Percentiles rank a stretch among this genome's conserved stretches.
Conservation (phyloP, 2,888 invertebrate genomes). For the Macaria notata region DNA sequence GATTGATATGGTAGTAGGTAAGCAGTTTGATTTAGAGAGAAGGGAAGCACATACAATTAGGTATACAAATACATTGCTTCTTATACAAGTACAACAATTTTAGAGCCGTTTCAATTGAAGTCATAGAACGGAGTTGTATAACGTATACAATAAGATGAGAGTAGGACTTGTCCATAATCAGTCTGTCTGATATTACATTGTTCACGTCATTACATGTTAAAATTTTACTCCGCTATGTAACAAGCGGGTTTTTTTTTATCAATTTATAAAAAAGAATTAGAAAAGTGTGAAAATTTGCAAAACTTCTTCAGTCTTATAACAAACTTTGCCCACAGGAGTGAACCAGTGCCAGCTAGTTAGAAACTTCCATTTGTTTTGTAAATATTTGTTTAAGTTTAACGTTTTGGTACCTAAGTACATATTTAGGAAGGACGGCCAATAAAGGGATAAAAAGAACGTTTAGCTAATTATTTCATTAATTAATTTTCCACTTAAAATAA, state of each 20-base stretch:
- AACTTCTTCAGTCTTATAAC: conserved; percentile 72
- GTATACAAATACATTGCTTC: background rate
- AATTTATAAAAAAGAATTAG: conserved; percentile 60
- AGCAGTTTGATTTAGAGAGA: background rate
- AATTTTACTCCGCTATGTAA: conserved; percentile 36
- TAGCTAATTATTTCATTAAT: no score
- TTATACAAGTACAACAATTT: background rate
- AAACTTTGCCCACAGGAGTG: conserved; percentile 53
- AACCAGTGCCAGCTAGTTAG: conserved; percentile 26
- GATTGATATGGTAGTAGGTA: conserved; percentile 1
- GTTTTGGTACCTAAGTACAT: conserved; percentile 9
- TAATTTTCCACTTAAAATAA: no score
- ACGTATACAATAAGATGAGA: conserved; percentile 52
- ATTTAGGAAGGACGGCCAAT: conserved; percentile 25
- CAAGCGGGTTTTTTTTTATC: conserved; percentile 42
- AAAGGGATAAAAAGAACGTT: conserved; percentile 23
- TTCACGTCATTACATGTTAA: conserved; percentile 37
- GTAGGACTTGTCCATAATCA: conserved; percentile 53
- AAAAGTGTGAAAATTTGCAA: conserved; percentile 70
- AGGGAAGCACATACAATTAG: no score
- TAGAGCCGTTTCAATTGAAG: conserved; percentile 8
- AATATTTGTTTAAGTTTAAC: conserved; percentile 20
- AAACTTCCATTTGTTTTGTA: conserved; percentile 23
- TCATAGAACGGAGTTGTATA: conserved; percentile 39
- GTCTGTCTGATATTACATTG: conserved; percentile 55